These are phyloP conservation scores for Argyresthia goedartella DNA, from an alignment of 2,888 invertebrate species.

Conservation along the genomic window DNA sequence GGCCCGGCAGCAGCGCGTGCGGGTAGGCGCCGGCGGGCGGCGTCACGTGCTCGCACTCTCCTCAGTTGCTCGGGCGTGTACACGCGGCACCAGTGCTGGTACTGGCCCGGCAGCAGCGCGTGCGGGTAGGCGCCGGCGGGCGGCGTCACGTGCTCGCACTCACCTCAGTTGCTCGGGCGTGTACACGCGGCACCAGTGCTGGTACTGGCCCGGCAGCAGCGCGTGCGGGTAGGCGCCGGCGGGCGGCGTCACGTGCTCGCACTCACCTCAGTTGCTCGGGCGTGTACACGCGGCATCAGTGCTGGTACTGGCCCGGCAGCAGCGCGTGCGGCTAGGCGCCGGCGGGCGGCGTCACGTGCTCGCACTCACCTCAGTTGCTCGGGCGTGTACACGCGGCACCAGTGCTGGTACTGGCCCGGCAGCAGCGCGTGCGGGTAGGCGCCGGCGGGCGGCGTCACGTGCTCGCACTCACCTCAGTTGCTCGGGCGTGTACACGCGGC, in stretches of 20 bases:
- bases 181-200: slow-evolving; percentile 85
- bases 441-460: no score
- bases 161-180: slow-evolving; percentile 83
- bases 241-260: slow-evolving; percentile 56
- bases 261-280: no score
- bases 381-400: slow-evolving; percentile 83
- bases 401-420: slow-evolving; percentile 96
- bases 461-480: slow-evolving; percentile 80
- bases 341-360: no score
- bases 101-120: slow-evolving; percentile 97
- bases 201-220: slow-evolving; percentile 96
- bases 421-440: no score
- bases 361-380: slow-evolving; percentile 79
- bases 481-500: slow-evolving; percentile 81
- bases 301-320: no score
- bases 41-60: slow-evolving; percentile 43
- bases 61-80: slow-evolving; percentile 87
- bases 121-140: no score
- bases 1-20: slow-evolving; percentile 95
- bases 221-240: slow-evolving; percentile 88
- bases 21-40: slow-evolving; percentile 82
- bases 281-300: no score
- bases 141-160: no score
- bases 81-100: slow-evolving; percentile 84
- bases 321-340: no score